Base-by-base conservation (phyloP, 1,140 invertebrate species). In the Drosophila subpulchrella region DNA sequence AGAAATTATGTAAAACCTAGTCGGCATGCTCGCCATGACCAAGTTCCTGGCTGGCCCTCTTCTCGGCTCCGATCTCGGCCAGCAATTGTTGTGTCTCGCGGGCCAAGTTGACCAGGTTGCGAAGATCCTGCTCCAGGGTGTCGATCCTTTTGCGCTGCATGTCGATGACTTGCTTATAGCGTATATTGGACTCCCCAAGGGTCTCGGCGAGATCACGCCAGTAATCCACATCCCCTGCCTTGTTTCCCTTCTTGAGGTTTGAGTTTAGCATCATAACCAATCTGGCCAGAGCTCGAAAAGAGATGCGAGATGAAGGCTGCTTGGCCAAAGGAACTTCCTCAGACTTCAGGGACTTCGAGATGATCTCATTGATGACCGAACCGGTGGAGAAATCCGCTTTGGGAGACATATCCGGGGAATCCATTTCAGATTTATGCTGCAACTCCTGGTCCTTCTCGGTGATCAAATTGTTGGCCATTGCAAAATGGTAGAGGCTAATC, bases 51-150 rank as follows among this genome's bases (percentile, higher is more conserved):
- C 30, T 51, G 12, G 13, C 41, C 20, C 32, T 24, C 36, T 53
- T 51, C 13, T 74, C 60, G 24, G 56, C 27, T 2, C 24, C 59
- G 4, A 85, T 63, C 5, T 70, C 50, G 34, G 68, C 34, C 44
- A 85, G 42, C 74, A 85, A 48, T 17, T 70, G 42, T 34, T 80
- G 68, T 0, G 81, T 85, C 3, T 85, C 78, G 8, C 66, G 56
- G 0, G 81, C 81, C 56, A 85, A 36, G n/a, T 6, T 38, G 5
- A 84, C 47, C 38, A 85, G 8, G 10, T 42, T 56, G 8, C 27
- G 27, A 1, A 85, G 34, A 47, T 81, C 68, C 0, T 8, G 2
- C 51, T 85, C 82, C 10, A 85, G 24, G 5, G 34, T 53, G 1
- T 70, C 42, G 27, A 85, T 81, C 2, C 82, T 74, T 1, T 61